These are phyloP conservation scores for Tetragnatha versicolor DNA, from an alignment of 1,140 invertebrate species.

Conservation along the genomic window DNA sequence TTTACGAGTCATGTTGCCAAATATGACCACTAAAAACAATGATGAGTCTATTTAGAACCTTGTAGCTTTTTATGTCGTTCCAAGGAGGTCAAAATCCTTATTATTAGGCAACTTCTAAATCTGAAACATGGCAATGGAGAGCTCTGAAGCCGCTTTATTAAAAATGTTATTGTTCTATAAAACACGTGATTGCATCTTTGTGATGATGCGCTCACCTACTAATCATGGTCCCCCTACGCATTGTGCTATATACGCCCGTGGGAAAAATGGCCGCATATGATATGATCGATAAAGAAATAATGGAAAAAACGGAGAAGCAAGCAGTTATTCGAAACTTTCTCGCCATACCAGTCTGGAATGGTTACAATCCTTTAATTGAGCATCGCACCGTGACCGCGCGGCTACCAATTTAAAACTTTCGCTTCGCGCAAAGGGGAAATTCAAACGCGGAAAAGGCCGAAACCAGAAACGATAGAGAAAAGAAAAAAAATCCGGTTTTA, in stretches of 20 bases:
- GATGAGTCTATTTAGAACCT: too few relatives aligned
- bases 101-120: too few relatives aligned
- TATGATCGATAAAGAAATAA: not conserved
- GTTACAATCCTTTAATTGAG: constrained; percentile 52
- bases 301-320: not conserved
- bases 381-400: constrained; percentile 27
- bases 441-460: constrained; percentile 32
- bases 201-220: too few relatives aligned
- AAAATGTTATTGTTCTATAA: too few relatives aligned
- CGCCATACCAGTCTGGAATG: constrained; percentile 47
- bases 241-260: constrained; percentile 5
- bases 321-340: constrained; percentile 11
- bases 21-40: too few relatives aligned
- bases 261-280: not conserved
- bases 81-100: too few relatives aligned
- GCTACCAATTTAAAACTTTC: constrained; percentile 31
- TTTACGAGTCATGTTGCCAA: too few relatives aligned
- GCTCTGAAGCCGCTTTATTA: too few relatives aligned
- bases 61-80: too few relatives aligned
- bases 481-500: constrained; percentile 47
- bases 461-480: constrained; percentile 29
- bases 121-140: too few relatives aligned
- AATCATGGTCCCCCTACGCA: too few relatives aligned
- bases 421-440: constrained; percentile 3
- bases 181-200: too few relatives aligned